A percentile compares a stretch with the other conserved stretches of the same genome.
These are phyloP conservation scores for Mythimna impura DNA, from an alignment of 2,888 invertebrate species.

Conservation along the genomic window DNA sequence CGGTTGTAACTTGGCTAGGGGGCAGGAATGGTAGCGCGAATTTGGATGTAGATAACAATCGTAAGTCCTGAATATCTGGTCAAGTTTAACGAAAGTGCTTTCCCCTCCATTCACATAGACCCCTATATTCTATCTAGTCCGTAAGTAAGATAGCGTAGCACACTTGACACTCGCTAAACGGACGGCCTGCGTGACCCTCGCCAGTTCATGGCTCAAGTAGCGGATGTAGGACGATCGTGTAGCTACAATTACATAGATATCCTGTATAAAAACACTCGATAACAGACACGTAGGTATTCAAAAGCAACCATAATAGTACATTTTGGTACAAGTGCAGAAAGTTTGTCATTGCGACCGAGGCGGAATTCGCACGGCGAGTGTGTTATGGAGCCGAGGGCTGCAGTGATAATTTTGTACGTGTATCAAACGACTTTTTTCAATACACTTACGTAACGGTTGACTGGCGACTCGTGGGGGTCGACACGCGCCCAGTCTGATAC, in stretches of 20 bases:
- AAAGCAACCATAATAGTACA: neutral
- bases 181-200: slow-evolving; percentile 18
- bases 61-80: neutral
- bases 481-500: too few relatives aligned
- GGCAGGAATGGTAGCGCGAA: neutral
- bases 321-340: too few relatives aligned
- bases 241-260: slow-evolving; percentile 14
- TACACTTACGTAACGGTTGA: too few relatives aligned
- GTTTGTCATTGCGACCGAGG: too few relatives aligned
- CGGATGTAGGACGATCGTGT: slow-evolving; percentile 23
- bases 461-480: too few relatives aligned
- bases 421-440: too few relatives aligned
- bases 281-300: neutral
- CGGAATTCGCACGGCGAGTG: too few relatives aligned
- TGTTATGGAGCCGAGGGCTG: too few relatives aligned
- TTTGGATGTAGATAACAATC: too few relatives aligned
- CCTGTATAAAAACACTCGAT: slow-evolving; percentile 2
- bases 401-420: too few relatives aligned
- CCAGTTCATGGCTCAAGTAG: slow-evolving; percentile 28
- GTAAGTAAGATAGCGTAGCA: slow-evolving; percentile 1
- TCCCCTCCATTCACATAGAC: neutral
- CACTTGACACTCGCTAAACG: slow-evolving; percentile 10
- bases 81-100: neutral
- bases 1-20: too few relatives aligned
- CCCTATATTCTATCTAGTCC: neutral